Conservation (phyloP, 2,888 invertebrate genomes). For the Cheilosia pagana region DNA sequence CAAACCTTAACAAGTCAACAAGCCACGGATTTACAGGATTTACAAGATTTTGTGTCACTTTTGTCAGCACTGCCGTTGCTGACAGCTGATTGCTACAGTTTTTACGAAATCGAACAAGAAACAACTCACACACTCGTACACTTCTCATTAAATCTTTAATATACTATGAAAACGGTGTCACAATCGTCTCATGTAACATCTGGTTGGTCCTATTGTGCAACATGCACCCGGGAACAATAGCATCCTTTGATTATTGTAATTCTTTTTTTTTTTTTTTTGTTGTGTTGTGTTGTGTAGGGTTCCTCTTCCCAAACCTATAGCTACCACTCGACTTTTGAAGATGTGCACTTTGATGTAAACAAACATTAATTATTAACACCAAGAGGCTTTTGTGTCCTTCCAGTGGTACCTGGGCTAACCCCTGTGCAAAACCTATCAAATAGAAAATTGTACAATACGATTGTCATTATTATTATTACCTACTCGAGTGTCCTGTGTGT, state of each 20-base stretch:
- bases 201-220: constrained; percentile 59
- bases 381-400: constrained; percentile 16
- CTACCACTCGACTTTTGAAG: constrained; percentile 47
- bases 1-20: constrained; percentile 4
- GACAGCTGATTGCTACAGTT: constrained; percentile 34
- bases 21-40: constrained; percentile 12
- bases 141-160: constrained; percentile 55
- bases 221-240: constrained; percentile 56
- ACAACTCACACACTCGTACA: neutral
- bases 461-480: constrained; percentile 52
- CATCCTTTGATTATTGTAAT: constrained; percentile 47
- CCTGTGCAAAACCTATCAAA: constrained; percentile 22
- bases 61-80: neutral
- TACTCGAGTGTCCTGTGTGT: constrained; percentile 17
- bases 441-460: constrained; percentile 60
- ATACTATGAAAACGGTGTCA: constrained; percentile 62
- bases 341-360: constrained; percentile 55
- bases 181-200: constrained; percentile 62
- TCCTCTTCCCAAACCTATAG: constrained; percentile 28
- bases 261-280: constrained; percentile 10
- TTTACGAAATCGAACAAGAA: neutral
- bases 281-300: neutral
- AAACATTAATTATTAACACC: constrained; percentile 65
- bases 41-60: neutral
- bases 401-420: constrained; percentile 4